Percentiles rank a stretch among this genome's conserved stretches.
These are phyloP conservation scores for Ambastaia sidthimunki DNA, from an alignment of 2,797 vertebrate genomes.

Conservation along the genomic window DNA sequence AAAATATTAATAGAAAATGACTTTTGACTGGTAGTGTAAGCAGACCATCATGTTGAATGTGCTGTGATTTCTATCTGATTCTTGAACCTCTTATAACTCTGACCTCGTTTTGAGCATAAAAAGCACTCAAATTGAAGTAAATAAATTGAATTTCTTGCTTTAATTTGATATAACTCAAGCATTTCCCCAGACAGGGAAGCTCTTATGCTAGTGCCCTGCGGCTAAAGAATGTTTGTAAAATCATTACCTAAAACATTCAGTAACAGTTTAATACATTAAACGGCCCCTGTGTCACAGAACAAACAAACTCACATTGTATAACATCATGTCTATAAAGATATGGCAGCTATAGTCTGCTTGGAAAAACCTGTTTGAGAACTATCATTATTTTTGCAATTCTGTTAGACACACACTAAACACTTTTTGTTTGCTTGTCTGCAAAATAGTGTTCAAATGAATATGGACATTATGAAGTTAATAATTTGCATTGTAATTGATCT, in stretches of 20 bases:
- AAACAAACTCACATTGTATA: no score
- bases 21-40: no score
- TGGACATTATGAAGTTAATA: not conserved
- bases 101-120: not conserved
- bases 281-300: no score
- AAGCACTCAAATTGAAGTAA: constrained; percentile 6
- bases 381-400: no score
- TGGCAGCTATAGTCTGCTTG: no score
- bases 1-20: no score
- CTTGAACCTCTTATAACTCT: not conserved
- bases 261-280: no score
- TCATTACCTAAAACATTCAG: not conserved
- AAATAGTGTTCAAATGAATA: not conserved
- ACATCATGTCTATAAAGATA: no score
- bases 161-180: not conserved
- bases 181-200: constrained; percentile 10
- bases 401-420: no score
- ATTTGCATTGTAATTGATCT: constrained; percentile 26
- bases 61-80: not conserved
- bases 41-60: no score
- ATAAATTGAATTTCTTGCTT: constrained; percentile 44
- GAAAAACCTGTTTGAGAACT: no score
- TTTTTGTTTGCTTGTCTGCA: not conserved
- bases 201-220: not conserved
- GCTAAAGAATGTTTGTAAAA: not conserved